These are phyloP conservation scores for Anoplius nigerrimus DNA, from an alignment of 2,888 invertebrate species.

Conservation along the genomic window DNA sequence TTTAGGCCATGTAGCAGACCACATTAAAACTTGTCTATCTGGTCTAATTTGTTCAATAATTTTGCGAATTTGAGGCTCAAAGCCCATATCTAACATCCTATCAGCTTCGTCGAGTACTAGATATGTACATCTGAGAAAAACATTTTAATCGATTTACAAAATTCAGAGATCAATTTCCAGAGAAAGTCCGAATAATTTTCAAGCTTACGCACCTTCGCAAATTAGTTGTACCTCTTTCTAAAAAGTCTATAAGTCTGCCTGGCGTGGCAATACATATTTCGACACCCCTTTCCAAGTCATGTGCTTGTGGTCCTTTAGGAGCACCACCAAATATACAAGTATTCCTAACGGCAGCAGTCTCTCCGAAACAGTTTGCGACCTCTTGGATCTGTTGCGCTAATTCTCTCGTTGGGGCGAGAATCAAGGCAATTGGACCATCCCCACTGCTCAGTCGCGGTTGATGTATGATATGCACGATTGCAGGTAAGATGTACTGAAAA, in stretches of 20 bases:
- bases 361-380: slow-evolving; percentile 95
- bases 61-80: slow-evolving; percentile 96
- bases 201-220: slow-evolving; percentile 76
- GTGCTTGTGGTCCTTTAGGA: slow-evolving; percentile 94
- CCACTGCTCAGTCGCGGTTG: slow-evolving; percentile 78
- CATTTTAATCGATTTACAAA: slow-evolving; percentile 75
- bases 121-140: slow-evolving; percentile 85
- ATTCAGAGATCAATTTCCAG: slow-evolving; percentile 81
- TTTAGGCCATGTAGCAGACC: slow-evolving; percentile 99
- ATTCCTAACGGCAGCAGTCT: slow-evolving; percentile 90
- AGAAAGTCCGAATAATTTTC: slow-evolving; percentile 24
- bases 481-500: slow-evolving; percentile 78
- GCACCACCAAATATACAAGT: slow-evolving; percentile 99
- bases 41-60: slow-evolving; percentile 95
- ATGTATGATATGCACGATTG: slow-evolving; percentile 80
- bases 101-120: slow-evolving; percentile 94
- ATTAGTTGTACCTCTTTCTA: slow-evolving; percentile 89
- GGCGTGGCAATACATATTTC: slow-evolving; percentile 98
- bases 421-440: slow-evolving; percentile 80
- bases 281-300: slow-evolving; percentile 89
- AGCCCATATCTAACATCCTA: slow-evolving; percentile 98
- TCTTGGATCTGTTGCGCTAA: slow-evolving; percentile 79
- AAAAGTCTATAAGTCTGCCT: slow-evolving; percentile 94
- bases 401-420: slow-evolving; percentile 79
- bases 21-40: slow-evolving; percentile 97